Conservation (phyloP, 2,888 invertebrate species). For the Athalia rosae region DNA sequence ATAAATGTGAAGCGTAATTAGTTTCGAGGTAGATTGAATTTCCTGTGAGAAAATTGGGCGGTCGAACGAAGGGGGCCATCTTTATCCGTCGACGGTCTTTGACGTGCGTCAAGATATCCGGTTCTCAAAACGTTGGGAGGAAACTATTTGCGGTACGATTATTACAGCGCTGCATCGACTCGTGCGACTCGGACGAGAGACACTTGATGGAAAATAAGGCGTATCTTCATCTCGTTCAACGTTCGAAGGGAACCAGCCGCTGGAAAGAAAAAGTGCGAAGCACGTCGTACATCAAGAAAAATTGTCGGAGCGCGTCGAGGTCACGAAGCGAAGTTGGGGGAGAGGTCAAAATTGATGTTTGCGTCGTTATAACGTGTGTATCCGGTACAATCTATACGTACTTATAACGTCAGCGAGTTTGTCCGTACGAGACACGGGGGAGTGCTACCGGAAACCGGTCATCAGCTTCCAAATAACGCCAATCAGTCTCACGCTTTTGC, state of each 20-base stretch:
- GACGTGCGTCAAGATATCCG: no score
- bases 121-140: no score
- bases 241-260: no score
- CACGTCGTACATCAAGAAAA: background rate
- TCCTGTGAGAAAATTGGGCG: no score
- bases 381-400: constrained; percentile 28
- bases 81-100: no score
- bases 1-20: no score
- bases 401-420: constrained; percentile 16
- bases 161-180: no score
- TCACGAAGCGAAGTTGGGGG: background rate
- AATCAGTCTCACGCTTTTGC: constrained; percentile 39
- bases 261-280: background rate
- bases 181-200: no score
- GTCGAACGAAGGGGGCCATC: no score
- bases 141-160: no score
- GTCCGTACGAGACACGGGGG: constrained; percentile 36
- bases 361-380: constrained; percentile 30
- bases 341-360: background rate
- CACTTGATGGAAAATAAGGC: no score
- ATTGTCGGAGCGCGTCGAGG: constrained; percentile 14
- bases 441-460: constrained; percentile 41
- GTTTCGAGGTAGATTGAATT: no score
- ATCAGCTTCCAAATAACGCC: constrained; percentile 39
- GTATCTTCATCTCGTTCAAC: background rate